Evolutionary conservation across 2,797 vertebrate genomes (phyloP), one percentile per base, ranked within the genome.

Genomic region (Peromyscus aztecus): DNA sequence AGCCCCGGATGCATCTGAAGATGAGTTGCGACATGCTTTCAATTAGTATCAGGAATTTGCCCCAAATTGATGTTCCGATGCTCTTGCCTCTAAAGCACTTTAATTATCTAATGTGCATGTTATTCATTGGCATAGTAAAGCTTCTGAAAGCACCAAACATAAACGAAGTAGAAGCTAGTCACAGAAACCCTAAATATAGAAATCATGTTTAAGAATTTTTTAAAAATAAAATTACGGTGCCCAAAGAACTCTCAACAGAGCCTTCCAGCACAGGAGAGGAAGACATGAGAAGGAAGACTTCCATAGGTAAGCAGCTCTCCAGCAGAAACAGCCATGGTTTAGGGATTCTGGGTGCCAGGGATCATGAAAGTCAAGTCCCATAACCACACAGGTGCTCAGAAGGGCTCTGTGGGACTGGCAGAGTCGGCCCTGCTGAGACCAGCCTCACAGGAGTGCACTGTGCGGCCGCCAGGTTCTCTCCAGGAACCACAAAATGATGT

Each of bases 401-500:
- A 80, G n/a, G 63, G 27, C 69, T 67, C 23, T 29, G 11, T 63
- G 61, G 90, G 37, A 34, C 37, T 61, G 63, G 40, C n/a, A 59
- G 7, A 34, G n/a, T 2, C 9, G 57, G 29, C 49, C 65, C 71
- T 43, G 63, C 49, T 69, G 37, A 77, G 93, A 80, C 29, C 57
- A 43, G 87, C 76, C 83, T 27, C 34, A 21, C 3, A 46, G 55
- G 78, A 40, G 24, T 0, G 40, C 49, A 34, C 61, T 97, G 96
- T 89, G 71, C 46, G 77, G 65, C 77, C 77, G 89, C 96, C 97
- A 97, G 94, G 83, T 91, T 93, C 86, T 96, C 96, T 93, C 90
- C 95, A 85, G 83, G 71, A 91, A 95, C 95, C 96, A 91, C 96
- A 93, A 95, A 95, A 97, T 95, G 69, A 95, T 84, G 94, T 89